Conservation (phyloP, 2,797 vertebrate species). For the Sphaeramia orbicularis region DNA sequence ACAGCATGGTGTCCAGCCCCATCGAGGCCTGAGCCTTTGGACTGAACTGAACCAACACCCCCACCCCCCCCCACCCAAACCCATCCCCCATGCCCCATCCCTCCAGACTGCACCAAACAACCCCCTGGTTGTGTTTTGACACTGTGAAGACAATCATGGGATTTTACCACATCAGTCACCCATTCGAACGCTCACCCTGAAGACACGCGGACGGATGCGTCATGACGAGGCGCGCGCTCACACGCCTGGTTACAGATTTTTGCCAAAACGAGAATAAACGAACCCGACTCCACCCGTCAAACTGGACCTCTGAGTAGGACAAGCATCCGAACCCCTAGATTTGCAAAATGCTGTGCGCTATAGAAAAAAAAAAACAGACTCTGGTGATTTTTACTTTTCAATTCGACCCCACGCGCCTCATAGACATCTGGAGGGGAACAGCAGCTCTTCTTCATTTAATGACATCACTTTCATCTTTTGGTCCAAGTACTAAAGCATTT, state of each 20-base stretch:
- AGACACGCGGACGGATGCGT: slow-evolving; percentile 74
- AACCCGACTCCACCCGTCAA: slow-evolving; percentile 72
- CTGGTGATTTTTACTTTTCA: slow-evolving; percentile 81
- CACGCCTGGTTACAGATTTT: slow-evolving; percentile 86
- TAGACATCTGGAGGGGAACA: slow-evolving; percentile 77
- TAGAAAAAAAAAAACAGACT: slow-evolving; percentile 79
- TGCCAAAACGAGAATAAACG: slow-evolving; percentile 85
- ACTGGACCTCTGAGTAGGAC: slow-evolving; percentile 75
- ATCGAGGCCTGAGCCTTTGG: slow-evolving; percentile 93
- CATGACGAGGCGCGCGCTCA: slow-evolving; percentile 79
- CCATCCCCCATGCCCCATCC: slow-evolving; percentile 29
- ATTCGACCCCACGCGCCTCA: slow-evolving; percentile 35
- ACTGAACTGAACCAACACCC: slow-evolving; percentile 91
- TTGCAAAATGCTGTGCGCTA: slow-evolving; percentile 82
- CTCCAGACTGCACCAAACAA: slow-evolving; percentile 84
- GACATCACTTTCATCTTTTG: slow-evolving; percentile 87
- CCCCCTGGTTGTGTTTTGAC: slow-evolving; percentile 92
- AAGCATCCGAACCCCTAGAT: slow-evolving; percentile 78
- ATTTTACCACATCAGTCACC: slow-evolving; percentile 78
- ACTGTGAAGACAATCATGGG: slow-evolving; percentile 99
- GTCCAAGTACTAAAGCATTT: slow-evolving; percentile 92
- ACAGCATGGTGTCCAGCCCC: slow-evolving; percentile 99
- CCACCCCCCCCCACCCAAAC: background rate
- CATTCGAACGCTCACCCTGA: slow-evolving; percentile 61
- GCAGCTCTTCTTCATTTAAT: slow-evolving; percentile 80